Evolutionary conservation across 1,140 invertebrate species (phyloP).

Genomic region (Cotesia glomerata): DNA sequence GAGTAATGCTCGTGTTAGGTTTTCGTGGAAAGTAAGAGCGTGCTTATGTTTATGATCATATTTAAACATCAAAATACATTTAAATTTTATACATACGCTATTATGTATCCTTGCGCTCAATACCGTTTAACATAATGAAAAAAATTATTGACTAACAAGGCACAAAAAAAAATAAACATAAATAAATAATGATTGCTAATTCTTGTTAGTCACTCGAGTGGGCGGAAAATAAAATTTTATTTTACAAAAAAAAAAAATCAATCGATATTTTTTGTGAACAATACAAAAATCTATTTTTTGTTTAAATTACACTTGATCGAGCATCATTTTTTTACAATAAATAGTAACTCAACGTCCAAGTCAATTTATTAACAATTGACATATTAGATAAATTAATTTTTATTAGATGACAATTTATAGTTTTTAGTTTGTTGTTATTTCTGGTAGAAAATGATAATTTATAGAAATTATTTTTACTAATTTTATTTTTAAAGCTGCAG

Average conservation of each 20-base stretch:
- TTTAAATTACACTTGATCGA: background rate
- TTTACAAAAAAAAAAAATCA: too few species aligned
- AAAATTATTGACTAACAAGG: background rate
- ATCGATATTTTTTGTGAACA: too few species aligned
- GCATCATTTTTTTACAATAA: background rate
- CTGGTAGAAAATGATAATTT: background rate
- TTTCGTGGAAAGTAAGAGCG: background rate
- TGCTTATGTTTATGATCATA: background rate
- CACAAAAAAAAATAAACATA: background rate
- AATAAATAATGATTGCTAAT: too few species aligned
- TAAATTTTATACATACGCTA: background rate
- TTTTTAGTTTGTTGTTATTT: background rate
- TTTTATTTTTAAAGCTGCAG: constrained; percentile 37
- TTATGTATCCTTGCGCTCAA: background rate
- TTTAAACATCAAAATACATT: background rate
- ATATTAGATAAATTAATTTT: background rate
- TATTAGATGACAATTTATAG: background rate
- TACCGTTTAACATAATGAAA: background rate
- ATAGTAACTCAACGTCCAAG: background rate
- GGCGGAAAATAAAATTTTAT: too few species aligned
- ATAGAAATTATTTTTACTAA: background rate
- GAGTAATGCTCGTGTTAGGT: background rate
- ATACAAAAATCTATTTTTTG: background rate
- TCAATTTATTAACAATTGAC: background rate
- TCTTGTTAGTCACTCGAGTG: too few species aligned